These are phyloP conservation scores for Petrocephalus zakoni DNA, from an alignment of 2,113 vertebrate genomes.

Conservation along the genomic window DNA sequence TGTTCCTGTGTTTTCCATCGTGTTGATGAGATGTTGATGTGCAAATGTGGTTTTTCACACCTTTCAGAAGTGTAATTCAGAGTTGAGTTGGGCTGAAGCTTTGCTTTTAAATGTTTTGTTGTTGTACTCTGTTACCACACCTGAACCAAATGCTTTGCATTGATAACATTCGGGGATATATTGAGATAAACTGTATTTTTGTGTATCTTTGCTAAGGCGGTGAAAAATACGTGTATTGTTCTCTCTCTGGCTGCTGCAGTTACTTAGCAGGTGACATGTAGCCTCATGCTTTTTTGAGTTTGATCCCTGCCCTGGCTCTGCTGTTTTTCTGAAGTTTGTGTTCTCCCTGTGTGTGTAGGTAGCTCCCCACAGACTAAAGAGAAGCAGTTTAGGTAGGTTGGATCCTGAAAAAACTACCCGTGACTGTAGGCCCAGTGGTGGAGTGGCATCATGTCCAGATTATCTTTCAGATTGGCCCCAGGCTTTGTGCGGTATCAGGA, in stretches of 20 bases:
- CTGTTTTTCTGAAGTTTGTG: background rate
- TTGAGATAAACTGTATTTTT: background rate
- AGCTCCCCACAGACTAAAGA: background rate
- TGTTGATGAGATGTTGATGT: background rate
- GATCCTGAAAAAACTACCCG: background rate
- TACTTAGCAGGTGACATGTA: background rate
- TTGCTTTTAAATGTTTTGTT: background rate
- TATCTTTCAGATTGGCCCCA: background rate
- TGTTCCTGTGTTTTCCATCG: background rate
- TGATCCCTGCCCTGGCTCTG: background rate
- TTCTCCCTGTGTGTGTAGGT: background rate
- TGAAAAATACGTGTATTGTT: background rate
- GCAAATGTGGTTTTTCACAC: conserved; percentile 11
- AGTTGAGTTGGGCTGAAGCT: background rate
- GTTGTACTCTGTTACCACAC: background rate
- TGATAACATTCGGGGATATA: background rate
- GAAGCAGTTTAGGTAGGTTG: background rate
- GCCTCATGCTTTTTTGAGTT: background rate
- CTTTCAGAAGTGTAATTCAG: background rate
- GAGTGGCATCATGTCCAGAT: background rate
- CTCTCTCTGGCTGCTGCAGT: background rate
- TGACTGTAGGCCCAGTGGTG: background rate
- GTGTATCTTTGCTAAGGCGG: background rate
- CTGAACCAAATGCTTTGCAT: background rate
- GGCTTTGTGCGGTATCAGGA: background rate